A percentile compares a stretch with the other conserved stretches of the same genome.
Evolutionary conservation across 2,888 invertebrate genomes (phyloP).

Genomic region (Mantis religiosa): DNA sequence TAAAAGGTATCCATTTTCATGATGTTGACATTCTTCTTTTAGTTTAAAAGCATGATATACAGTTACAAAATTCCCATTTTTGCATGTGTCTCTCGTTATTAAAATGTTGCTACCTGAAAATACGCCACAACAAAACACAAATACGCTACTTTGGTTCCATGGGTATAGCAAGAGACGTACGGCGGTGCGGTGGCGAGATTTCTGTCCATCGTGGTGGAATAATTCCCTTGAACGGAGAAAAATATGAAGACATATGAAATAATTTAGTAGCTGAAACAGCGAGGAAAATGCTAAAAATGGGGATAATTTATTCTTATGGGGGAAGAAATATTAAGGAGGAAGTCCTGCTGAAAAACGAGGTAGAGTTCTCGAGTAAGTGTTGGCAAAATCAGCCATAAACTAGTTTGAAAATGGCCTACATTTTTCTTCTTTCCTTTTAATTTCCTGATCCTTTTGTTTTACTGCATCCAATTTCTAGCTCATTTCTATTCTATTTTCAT

Average conservation of each 20-base stretch:
- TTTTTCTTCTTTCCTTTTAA: background rate
- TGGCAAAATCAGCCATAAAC: background rate
- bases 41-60: too few relatives aligned
- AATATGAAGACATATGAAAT: background rate
- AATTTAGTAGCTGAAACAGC: background rate
- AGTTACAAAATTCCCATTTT: too few relatives aligned
- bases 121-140: background rate
- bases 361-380: background rate
- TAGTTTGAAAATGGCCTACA: background rate
- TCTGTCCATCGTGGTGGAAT: background rate
- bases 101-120: background rate
- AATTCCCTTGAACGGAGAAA: background rate
- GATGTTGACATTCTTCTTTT: too few relatives aligned
- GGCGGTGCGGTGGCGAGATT: background rate
- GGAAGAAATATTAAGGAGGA: background rate
- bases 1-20: too few relatives aligned
- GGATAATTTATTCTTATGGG: background rate
- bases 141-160: background rate
- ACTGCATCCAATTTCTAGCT: background rate
- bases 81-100: too few relatives aligned
- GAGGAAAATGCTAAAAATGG: background rate
- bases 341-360: background rate
- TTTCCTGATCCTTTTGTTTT: background rate
- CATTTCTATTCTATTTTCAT: background rate
- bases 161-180: background rate